Evolutionary conservation across 2,888 invertebrate genomes (phyloP).

Genomic region (Protophormia terraenovae): DNA sequence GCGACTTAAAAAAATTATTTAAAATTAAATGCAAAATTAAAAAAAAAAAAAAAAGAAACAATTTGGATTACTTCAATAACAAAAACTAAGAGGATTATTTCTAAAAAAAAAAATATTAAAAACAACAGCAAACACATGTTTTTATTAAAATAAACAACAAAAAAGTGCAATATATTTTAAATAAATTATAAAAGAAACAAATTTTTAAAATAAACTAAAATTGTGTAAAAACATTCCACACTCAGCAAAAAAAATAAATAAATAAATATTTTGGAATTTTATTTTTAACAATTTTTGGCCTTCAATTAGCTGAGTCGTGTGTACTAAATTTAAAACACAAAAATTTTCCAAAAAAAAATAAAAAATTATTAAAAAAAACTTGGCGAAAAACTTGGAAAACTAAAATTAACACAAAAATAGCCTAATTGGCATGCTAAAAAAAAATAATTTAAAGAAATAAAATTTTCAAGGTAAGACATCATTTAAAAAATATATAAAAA

Average conservation of each 20-base stretch:
- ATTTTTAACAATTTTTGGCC: slow-evolving; percentile 35
- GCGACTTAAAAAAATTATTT: no score
- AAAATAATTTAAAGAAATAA: background rate
- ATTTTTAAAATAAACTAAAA: slow-evolving; percentile 8
- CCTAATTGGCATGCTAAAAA: background rate
- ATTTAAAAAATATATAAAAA: background rate
- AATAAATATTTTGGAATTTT: slow-evolving; percentile 26
- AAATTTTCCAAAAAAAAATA: slow-evolving; percentile 36
- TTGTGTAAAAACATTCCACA: slow-evolving; percentile 54
- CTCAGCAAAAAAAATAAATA: slow-evolving; percentile 45
- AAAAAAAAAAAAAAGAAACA: background rate
- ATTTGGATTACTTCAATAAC: slow-evolving; percentile 40
- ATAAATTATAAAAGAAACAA: slow-evolving; percentile 18
- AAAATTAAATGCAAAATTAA: no score
- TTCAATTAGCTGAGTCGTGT: slow-evolving; percentile 67
- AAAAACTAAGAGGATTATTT: slow-evolving; percentile 53
- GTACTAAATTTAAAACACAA: slow-evolving; percentile 64
- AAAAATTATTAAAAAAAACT: slow-evolving; percentile 39
- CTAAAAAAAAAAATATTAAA: background rate
- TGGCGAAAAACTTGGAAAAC: slow-evolving; percentile 18
- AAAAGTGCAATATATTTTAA: slow-evolving; percentile 55
- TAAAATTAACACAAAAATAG: background rate
- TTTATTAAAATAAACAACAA: slow-evolving; percentile 20
- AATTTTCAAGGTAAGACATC: slow-evolving; percentile 38
- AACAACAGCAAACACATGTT: slow-evolving; percentile 37